Evolutionary conservation across 2,888 invertebrate genomes (phyloP), one percentile per base, ranked within the genome.

Genomic region (Eilema sororculum): DNA sequence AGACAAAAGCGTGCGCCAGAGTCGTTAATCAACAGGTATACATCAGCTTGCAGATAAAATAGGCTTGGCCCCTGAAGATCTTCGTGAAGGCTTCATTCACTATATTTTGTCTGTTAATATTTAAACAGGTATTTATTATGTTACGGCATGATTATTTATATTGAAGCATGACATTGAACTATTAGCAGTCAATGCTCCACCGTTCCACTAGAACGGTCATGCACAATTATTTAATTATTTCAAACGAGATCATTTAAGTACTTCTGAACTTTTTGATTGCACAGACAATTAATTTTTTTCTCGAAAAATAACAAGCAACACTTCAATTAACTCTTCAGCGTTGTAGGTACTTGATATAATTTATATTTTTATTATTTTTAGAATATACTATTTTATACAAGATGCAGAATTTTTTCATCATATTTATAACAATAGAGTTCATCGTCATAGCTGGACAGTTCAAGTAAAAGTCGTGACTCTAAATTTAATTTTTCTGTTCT

Each of bases 371-470:
- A 52, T 52, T n/a, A n/a, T 2, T 52, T 52, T 52, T 52, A 4
- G 9, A 52, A n/a, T 5, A 46, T 20, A 46, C 20, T 20, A 46
- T 46, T 46, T 46, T 20, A 46, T 46, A 46, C 20, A 20, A 46
- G 13, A 16, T 41, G 16, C 41, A 52, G 52, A 28, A 5, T 8
- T n/a, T n/a, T 52, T 52, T 52, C 9, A n/a, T n/a, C n/a, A 46
- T 33, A 33, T n/a, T 33, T 33, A 12, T 37, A 20, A 13, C 13
- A 60, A n/a, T 30, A n/a, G 46, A 16, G 46, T 46, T 20, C 30
- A 12, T 33, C 33, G 22, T 33, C 33, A 3, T 33, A 1, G 37
- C 37, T 37, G 13, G 16, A 37, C 69, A 59, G 69, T 76, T 65
- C n/a, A 65, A n/a, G 22, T 9, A 22, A 16, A 20, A 37, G 16